These are phyloP conservation scores for Rhyacichthys aspro DNA, from an alignment of 2,797 vertebrate species.

Conservation along the genomic window DNA sequence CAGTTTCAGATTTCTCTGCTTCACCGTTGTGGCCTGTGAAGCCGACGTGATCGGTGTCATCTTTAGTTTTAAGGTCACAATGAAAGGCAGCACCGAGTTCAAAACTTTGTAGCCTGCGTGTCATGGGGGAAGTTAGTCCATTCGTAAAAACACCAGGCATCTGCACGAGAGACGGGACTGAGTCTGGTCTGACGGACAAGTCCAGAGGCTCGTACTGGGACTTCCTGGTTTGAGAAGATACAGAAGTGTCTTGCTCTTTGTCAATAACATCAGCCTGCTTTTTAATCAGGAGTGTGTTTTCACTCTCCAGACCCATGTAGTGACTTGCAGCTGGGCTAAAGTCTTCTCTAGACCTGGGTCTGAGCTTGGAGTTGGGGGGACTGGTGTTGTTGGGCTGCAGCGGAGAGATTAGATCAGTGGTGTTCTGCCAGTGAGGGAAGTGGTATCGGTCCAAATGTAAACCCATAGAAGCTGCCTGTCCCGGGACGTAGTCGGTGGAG, in stretches of 20 bases:
- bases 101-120: constrained; percentile 58
- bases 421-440: constrained; percentile 85
- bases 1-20: constrained; percentile 43
- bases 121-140: constrained; percentile 57
- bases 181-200: constrained; percentile 88
- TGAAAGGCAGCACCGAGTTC: constrained; percentile 60
- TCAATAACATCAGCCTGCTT: constrained; percentile 66
- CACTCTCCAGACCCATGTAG: constrained; percentile 81
- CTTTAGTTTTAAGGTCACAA: constrained; percentile 85
- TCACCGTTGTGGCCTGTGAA: constrained; percentile 46
- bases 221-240: constrained; percentile 80
- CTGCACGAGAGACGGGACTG: constrained; percentile 52
- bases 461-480: constrained; percentile 87
- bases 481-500: constrained; percentile 86
- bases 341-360: constrained; percentile 81
- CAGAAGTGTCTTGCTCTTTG: constrained; percentile 70
- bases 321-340: constrained; percentile 79
- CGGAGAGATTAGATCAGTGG: constrained; percentile 79
- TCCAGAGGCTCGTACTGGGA: constrained; percentile 93
- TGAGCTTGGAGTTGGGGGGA: constrained; percentile 64
- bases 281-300: constrained; percentile 51
- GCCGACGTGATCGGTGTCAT: constrained; percentile 51
- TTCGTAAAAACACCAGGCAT: constrained; percentile 79
- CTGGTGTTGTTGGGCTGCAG: constrained; percentile 76
- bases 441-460: constrained; percentile 92